Evolutionary conservation across 2,797 vertebrate species (phyloP), one percentile per base, ranked within the genome.

Genomic region (Pangasius larnaudii): DNA sequence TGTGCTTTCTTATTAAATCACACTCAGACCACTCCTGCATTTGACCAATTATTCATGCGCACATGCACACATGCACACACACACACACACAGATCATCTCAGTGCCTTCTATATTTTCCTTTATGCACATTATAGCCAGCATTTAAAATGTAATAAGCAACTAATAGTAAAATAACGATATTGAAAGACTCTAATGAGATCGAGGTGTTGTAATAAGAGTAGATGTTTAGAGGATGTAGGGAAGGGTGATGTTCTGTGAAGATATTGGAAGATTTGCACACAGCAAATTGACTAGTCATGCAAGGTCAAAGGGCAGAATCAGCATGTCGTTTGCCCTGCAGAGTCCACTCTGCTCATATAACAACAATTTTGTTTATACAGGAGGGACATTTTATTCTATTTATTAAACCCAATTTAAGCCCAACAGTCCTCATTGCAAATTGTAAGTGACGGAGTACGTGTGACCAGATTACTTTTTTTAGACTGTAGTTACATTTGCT

Each of bases 1-100:
- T 91, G 87, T 88, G 92, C 90, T 91, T 83, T 93, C 90, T 95
- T 91, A 95, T 95, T 92, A 92, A 90, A 95, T 95, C 92, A 93
- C 82, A 87, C 80, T 77, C 85, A 89, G 86, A 85, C 91, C 89
- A 89, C 91, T 88, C 92, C 90, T 86, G 90, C 88, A 88, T 87
- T 51, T 19, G 88, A 88, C 88, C 89, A 89, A 93, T 94, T 92
- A 90, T 92, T 94, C 93, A 11, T n/a, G 91, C 27, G 5, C 75
- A 14, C 93, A 1, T 2, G 91, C 46, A 1, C 74, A 14, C 74
- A 3, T 27, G 16, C 74, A 51, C 74, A 46, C 22, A 5, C 74
- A 27, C 74, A 27, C 46, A 27, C 53, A 30, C 75, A 53, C 49
- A 49, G 77, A 58, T 58, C 30, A 58, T 33, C 19, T 58, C 30